A percentile compares a stretch with the other conserved stretches of the same genome.
Conservation (phyloP, 2,113 vertebrate species). For the Cygnus atratus region DNA sequence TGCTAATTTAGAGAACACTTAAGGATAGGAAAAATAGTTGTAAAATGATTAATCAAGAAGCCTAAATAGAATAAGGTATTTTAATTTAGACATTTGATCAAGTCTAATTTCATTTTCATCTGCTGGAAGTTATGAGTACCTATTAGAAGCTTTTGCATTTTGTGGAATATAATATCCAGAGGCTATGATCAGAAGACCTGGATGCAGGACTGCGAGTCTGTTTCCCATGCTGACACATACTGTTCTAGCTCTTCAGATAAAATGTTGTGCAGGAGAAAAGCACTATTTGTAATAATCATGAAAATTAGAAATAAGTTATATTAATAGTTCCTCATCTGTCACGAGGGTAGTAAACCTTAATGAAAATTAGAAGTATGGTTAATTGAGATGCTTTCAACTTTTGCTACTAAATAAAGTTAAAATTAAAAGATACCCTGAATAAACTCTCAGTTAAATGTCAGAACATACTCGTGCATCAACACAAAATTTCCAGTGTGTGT, state of each 20-base stretch:
- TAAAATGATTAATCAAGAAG: background rate
- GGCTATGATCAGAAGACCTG: background rate
- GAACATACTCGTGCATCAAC: conserved; percentile 43
- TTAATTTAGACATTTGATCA: background rate
- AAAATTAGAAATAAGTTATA: background rate
- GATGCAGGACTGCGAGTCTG: background rate
- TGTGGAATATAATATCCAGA: background rate
- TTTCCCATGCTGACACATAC: background rate
- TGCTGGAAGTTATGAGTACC: background rate
- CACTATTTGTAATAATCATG: background rate
- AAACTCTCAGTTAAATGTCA: conserved; percentile 55
- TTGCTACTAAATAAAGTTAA: conserved; percentile 8
- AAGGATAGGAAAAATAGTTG: background rate
- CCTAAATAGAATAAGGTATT: background rate
- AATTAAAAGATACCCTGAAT: background rate
- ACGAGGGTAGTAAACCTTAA: background rate
- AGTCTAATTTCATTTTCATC: background rate
- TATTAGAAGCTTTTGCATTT: background rate
- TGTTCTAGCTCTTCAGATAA: background rate
- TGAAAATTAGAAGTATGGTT: background rate
- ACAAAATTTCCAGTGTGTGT: conserved; percentile 25
- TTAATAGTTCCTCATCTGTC: background rate
- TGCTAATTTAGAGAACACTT: background rate
- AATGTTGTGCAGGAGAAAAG: background rate
- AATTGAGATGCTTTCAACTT: background rate